phyloP scores from a whole-genome alignment of 2,113 vertebrate species.

The Hemiprocne comata region DNA sequence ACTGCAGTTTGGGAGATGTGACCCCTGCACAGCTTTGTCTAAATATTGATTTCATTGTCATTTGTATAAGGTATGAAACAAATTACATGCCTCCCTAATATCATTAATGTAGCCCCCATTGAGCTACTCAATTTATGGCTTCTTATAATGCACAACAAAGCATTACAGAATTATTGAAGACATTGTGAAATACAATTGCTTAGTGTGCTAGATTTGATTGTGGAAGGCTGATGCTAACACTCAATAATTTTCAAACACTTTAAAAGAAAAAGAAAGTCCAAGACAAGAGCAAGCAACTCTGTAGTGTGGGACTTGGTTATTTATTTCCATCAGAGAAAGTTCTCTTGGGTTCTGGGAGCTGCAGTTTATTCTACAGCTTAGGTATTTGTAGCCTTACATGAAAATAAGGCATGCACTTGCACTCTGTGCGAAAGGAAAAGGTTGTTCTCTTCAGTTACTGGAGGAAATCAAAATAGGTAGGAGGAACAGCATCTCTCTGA shows the following conservation, averaged over 20 bases:
- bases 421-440: neutral
- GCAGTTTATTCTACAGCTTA: conserved; percentile 14
- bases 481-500: neutral
- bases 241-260: conserved; percentile 13
- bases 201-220: conserved; percentile 13
- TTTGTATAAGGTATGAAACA: conserved; percentile 89
- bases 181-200: conserved; percentile 50
- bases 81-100: conserved; percentile 84
- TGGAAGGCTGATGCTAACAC: neutral
- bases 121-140: conserved; percentile 67
- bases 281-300: neutral
- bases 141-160: conserved; percentile 49
- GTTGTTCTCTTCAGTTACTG: neutral
- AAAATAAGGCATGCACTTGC: neutral
- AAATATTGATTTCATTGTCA: conserved; percentile 90
- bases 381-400: neutral
- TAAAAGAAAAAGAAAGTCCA: neutral
- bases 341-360: neutral
- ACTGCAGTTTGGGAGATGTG: conserved; percentile 79
- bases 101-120: conserved; percentile 77
- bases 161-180: conserved; percentile 55
- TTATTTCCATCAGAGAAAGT: conserved; percentile 32
- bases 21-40: conserved; percentile 83
- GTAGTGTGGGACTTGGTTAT: neutral
- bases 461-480: conserved; percentile 1